Conservation (phyloP, 2,888 invertebrate species). For the Julus scandinavius region DNA sequence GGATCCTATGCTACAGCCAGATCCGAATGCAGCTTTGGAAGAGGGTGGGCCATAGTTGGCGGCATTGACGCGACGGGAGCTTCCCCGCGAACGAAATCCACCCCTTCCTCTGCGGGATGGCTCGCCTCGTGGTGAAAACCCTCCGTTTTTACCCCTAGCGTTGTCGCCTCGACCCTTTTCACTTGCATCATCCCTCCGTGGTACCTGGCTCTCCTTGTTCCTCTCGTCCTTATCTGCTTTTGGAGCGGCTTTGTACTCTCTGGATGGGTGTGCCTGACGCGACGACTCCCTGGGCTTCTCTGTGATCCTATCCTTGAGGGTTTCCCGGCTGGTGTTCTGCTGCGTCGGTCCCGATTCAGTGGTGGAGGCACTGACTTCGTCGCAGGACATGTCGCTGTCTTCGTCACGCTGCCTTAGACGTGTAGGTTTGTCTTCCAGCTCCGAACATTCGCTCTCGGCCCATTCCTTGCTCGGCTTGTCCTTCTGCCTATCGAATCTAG, state of each 20-base stretch:
- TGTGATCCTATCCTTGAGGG: conserved; percentile 56
- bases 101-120: conserved; percentile 88
- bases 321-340: conserved; percentile 55
- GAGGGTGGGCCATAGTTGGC: conserved; percentile 83
- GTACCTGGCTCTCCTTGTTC: background rate
- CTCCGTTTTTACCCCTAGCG: conserved; percentile 67
- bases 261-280: background rate
- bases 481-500: conserved; percentile 60
- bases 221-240: background rate
- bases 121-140: conserved; percentile 87
- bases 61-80: conserved; percentile 64
- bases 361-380: conserved; percentile 63
- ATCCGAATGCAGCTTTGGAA: conserved; percentile 77
- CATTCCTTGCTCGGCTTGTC: conserved; percentile 58
- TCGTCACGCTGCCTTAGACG: conserved; percentile 60
- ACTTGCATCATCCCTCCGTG: conserved; percentile 9
- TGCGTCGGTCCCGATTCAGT: conserved; percentile 62
- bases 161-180: background rate
- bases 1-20: conserved; percentile 59
- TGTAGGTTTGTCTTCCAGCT: conserved; percentile 59
- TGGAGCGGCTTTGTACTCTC: conserved; percentile 30
- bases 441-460: conserved; percentile 60
- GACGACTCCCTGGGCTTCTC: background rate
- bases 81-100: conserved; percentile 67
- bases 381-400: conserved; percentile 62